These are phyloP conservation scores for Dipodomys stephensi DNA, from an alignment of 2,113 vertebrate genomes.

Conservation along the genomic window DNA sequence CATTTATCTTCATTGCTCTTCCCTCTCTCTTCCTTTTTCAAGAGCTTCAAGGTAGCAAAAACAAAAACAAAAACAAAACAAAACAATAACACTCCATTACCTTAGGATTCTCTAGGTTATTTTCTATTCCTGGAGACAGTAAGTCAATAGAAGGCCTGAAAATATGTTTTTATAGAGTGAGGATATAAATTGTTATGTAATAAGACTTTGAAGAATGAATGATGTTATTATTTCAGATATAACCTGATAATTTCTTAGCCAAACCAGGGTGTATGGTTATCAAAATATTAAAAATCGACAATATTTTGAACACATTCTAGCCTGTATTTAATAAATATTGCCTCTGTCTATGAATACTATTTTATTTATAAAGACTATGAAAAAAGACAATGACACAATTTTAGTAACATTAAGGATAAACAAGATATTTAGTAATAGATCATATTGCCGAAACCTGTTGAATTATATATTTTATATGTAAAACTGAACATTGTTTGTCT, in stretches of 20 bases:
- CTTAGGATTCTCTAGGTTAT: neutral
- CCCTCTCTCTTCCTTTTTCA: neutral
- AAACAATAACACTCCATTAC: neutral
- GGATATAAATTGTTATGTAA: constrained; percentile 29
- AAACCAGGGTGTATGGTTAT: neutral
- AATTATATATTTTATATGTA: neutral
- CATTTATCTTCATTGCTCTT: neutral
- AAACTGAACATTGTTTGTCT: too few species aligned
- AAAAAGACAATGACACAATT: constrained; percentile 2
- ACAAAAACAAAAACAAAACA: neutral
- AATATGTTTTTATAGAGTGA: neutral
- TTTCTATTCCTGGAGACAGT: neutral
- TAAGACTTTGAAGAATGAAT: constrained; percentile 29
- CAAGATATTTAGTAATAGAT: neutral
- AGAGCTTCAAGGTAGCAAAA: neutral
- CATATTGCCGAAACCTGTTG: neutral
- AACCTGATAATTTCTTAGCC: neutral
- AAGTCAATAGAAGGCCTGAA: neutral
- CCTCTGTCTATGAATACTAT: neutral
- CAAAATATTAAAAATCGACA: constrained; percentile 14
- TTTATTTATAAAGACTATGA: constrained; percentile 1
- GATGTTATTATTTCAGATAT: constrained; percentile 4
- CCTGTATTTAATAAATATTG: neutral
- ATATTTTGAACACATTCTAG: neutral
- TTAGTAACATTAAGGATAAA: neutral